Evolutionary conservation across 2,888 invertebrate genomes (phyloP).

Genomic region (Lamellibrachia columna): DNA sequence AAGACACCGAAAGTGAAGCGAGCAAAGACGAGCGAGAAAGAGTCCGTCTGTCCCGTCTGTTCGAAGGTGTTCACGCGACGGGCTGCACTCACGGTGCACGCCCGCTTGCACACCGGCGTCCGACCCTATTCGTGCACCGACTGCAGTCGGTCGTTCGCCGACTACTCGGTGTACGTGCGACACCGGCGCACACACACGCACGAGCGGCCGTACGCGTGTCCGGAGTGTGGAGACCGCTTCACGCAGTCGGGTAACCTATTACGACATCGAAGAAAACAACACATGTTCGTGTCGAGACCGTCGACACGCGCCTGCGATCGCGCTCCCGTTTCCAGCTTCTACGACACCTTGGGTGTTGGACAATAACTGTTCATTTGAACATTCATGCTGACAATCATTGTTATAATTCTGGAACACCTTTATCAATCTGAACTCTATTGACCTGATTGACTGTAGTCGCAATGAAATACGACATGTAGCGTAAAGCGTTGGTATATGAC

Average conservation of each 20-base stretch:
- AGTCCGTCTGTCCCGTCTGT: not conserved
- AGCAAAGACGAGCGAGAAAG: not conserved
- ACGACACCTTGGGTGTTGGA: not conserved
- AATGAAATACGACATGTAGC: not conserved
- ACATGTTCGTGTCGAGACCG: not conserved
- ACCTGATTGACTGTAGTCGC: not conserved
- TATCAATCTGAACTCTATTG: not conserved
- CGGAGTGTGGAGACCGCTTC: conserved; percentile 97
- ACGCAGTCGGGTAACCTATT: not conserved
- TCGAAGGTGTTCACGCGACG: not conserved
- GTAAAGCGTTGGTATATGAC: not conserved
- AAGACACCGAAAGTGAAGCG: not conserved
- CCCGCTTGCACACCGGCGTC: not conserved
- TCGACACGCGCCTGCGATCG: not conserved
- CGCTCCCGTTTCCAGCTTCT: not conserved
- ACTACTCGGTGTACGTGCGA: not conserved
- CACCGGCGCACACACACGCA: conserved; percentile 98
- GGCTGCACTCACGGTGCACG: not conserved
- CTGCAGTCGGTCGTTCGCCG: not conserved
- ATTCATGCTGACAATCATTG: not conserved
- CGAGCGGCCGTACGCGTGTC: conserved; percentile 95
- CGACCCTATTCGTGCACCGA: not conserved
- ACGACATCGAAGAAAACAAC: not conserved
- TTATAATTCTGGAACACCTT: not conserved
- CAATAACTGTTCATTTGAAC: not conserved